Evolutionary conservation across 1,140 invertebrate species (phyloP).

Genomic region (Cryptotermes secundus): DNA sequence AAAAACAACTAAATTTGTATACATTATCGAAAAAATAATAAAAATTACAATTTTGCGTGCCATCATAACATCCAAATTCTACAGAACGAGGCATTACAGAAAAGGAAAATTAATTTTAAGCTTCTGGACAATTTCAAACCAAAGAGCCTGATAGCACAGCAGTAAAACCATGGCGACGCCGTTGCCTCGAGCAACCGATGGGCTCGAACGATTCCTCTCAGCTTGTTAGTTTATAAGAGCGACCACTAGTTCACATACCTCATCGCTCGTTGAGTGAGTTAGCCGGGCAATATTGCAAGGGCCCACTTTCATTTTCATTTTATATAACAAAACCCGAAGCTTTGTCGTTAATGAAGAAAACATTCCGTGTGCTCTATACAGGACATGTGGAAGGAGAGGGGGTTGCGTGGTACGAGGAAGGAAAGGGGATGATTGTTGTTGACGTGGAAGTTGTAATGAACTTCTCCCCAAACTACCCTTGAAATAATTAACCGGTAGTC

Average conservation of each 20-base stretch:
- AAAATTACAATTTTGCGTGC: too few species aligned
- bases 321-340: constrained; percentile 1
- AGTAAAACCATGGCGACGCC: not conserved
- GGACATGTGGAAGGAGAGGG: not conserved
- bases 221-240: not conserved
- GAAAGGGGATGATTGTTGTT: constrained; percentile 18
- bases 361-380: constrained; percentile 15
- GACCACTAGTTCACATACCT: not conserved
- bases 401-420: not conserved
- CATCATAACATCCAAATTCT: too few species aligned
- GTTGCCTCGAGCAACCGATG: not conserved
- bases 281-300: not conserved
- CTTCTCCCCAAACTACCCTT: constrained; percentile 14
- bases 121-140: too few species aligned
- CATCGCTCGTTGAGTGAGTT: not conserved
- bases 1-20: too few species aligned
- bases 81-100: too few species aligned
- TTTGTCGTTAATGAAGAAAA: constrained; percentile 2
- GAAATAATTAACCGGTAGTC: constrained; percentile 11
- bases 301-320: constrained; percentile 1
- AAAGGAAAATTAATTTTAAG: too few species aligned
- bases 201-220: not conserved
- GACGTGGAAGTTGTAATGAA: constrained; percentile 19
- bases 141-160: not conserved
- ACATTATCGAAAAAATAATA: too few species aligned